Base-by-base conservation (phyloP, 2,113 vertebrate species). In the Phyllostomus discolor region DNA sequence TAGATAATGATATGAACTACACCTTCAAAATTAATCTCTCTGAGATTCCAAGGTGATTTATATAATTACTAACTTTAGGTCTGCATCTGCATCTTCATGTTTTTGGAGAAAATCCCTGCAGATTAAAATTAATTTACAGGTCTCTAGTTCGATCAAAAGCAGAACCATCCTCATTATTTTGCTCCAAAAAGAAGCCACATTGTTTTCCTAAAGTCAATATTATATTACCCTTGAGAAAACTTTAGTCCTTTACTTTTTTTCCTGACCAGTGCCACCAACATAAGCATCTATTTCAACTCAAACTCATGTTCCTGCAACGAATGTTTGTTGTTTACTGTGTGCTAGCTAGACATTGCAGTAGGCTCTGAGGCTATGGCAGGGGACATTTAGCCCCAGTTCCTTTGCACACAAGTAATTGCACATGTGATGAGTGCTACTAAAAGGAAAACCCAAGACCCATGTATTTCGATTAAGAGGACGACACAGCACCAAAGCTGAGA, bases 91-190 rank as follows among this genome's bases (percentile, higher is more conserved):
- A 88, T 72, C 46, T 88, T 88, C 43, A 28, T 70, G 48, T 19
- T 79, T 89, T 88, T 48, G 95, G 15, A 80, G 83, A 94, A 96
- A 92, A 88, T 85, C 67, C 70, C 17, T 73, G 17, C 15, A 62
- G 59, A 95, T 79, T 67, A 75, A 92, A 64, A 81, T 72, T 31
- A 87, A 88, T 10, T 87, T 67, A n/a, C 48, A 66, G 17, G 17
- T 66, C 62, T 83, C 78, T 73, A 75, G 24, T 43, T 11, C 80
- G n/a, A 78, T 90, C 46, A 82, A 79, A 87, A 85, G 14, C 48
- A 82, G 54, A 79, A 35, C 41, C 19, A 35, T 1, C 7, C 41
- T 88, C 46, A 64, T 50, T 64, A 54, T 66, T 82, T 78, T 85
- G n/a, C 46, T 94, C 67, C 59, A 41, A 11, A 91, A 88, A 82